Conservation (phyloP, 2,113 vertebrate species). For the Colistium nudipinnis region DNA sequence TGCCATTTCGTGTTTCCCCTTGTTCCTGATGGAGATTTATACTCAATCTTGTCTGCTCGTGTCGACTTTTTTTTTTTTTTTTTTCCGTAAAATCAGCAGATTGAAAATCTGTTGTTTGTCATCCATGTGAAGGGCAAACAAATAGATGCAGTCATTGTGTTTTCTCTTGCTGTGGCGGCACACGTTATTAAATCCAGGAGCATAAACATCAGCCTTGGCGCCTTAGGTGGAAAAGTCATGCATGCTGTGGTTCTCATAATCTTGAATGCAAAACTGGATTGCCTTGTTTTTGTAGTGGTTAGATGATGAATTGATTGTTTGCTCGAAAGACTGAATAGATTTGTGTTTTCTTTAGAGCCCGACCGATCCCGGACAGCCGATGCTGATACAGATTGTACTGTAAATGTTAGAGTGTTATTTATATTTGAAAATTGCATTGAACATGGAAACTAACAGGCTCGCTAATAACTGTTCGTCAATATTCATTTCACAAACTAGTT, state of each 20-base stretch:
- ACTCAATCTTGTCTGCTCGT: neutral
- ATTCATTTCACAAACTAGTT: neutral
- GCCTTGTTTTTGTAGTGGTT: constrained; percentile 4
- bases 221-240: constrained; percentile 30
- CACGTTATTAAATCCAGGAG: constrained; percentile 43
- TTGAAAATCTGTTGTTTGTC: constrained; percentile 30
- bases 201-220: constrained; percentile 22
- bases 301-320: constrained; percentile 2
- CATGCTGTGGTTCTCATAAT: constrained; percentile 5
- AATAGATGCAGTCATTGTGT: neutral
- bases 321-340: neutral
- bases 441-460: neutral
- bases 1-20: neutral
- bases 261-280: neutral
- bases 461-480: neutral
- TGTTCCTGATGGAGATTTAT: constrained; percentile 9
- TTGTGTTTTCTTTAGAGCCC: no score
- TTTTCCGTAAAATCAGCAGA: neutral
- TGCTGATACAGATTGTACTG: neutral
- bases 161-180: constrained; percentile 15
- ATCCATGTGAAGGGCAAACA: constrained; percentile 29
- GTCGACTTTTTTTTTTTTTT: neutral
- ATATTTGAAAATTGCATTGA: neutral
- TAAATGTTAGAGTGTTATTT: neutral
- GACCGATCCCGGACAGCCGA: neutral